Base-by-base conservation (phyloP, 2,797 vertebrate genomes). In the Tympanoctomys barrerae region DNA sequence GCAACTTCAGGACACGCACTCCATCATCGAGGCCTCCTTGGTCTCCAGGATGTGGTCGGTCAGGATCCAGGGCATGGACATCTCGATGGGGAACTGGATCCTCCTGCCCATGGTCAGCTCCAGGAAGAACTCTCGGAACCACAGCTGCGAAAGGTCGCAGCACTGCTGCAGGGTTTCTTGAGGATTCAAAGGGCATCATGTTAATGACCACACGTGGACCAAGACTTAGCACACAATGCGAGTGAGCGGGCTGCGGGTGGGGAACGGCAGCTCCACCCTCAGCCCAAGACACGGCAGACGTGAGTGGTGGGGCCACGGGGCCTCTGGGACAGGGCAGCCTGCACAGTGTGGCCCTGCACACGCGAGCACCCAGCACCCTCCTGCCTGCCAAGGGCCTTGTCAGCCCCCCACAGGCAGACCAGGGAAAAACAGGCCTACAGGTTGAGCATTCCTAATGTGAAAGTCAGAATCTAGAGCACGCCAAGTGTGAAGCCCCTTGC, bases 61-160 rank as follows among this genome's bases (percentile, higher is more conserved):
- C 97, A 99, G 98, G 98, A 99, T 99, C 99, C 99, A 99, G 71
- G 99, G 99, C 99, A 99, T 99, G 84, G 99, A 99, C 99, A 99
- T 99, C 97, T 99, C 99, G 61, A 99, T 99, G 90, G 99, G 99
- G 98, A 99, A 99, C 97, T 99, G 99, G 98, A 99, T 99, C 98
- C 99, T 99, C 96, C 99, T 99, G 73, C 99, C 99, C 99, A 99
- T 99, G 2, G 99, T 99, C 96, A 99, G 98, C 97, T 99, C 99
- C 98, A 99, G 97, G 98, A 99, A 99, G 98, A 99, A 99, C 98
- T 99, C 99, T 59, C 99, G 98, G 99, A 99, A 99, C 99, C 99
- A 99, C 61, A 99, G 99, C 98, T 99, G 99, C 59, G 99, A 99
- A n/a, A 99, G 98, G 97, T 99, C 99, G 97, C 99, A 99, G 97